These are phyloP conservation scores for Venustaconcha ellipsiformis DNA, from an alignment of 1,140 invertebrate genomes.

Conservation along the genomic window DNA sequence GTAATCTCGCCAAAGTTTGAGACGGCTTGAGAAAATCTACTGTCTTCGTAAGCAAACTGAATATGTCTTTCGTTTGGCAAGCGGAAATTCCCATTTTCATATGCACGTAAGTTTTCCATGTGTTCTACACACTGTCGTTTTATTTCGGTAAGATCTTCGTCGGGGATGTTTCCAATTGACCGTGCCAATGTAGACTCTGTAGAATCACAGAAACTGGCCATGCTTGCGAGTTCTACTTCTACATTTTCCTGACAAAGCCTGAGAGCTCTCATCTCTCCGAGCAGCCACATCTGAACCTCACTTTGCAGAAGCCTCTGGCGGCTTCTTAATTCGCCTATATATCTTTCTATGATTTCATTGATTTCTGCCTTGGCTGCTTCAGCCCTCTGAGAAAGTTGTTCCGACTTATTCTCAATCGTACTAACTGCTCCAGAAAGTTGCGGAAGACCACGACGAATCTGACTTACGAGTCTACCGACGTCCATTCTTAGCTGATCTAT, in stretches of 20 bases:
- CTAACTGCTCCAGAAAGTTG: constrained; percentile 76
- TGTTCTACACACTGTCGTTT: constrained; percentile 57
- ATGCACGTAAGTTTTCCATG: constrained; percentile 44
- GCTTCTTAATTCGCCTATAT: constrained; percentile 90
- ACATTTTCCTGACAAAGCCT: constrained; percentile 91
- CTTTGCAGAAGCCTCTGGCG: constrained; percentile 87
- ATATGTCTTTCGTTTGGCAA: constrained; percentile 34
- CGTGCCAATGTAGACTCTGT: constrained; percentile 93
- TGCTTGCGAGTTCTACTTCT: constrained; percentile 92
- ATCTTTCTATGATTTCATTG: constrained; percentile 82
- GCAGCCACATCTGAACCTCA: constrained; percentile 90
- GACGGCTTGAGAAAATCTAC: constrained; percentile 49
- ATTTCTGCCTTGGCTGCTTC: constrained; percentile 72
- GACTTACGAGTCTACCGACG: constrained; percentile 93
- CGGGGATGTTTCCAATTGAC: constrained; percentile 70
- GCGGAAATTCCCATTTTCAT: constrained; percentile 40
- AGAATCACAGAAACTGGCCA: constrained; percentile 94
- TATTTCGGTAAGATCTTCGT: constrained; percentile 55
- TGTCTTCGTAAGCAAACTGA: constrained; percentile 35
- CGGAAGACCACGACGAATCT: constrained; percentile 76
- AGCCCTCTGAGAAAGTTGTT: constrained; percentile 49
- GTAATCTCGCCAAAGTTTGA: constrained; percentile 52
- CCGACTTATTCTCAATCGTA: constrained; percentile 47
- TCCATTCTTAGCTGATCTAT: constrained; percentile 95
- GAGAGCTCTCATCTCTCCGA: constrained; percentile 84